Evolutionary conservation across 1,140 invertebrate species (phyloP).

Genomic region (Lamellibrachia luymesi): DNA sequence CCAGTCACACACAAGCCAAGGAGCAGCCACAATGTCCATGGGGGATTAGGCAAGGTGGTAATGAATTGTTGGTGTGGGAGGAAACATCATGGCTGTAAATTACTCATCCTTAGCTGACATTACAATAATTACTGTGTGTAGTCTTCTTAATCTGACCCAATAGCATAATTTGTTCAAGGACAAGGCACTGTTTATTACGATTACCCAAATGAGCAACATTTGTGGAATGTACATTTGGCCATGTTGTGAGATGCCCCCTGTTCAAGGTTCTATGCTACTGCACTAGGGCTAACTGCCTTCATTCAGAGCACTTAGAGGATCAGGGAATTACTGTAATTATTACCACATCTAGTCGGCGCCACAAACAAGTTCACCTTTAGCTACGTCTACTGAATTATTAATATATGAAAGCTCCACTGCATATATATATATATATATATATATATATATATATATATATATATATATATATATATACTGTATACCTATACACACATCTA

Average conservation of each 20-base stretch:
- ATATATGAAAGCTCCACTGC: neutral
- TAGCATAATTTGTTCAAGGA: neutral
- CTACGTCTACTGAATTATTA: neutral
- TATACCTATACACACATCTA: too few relatives aligned
- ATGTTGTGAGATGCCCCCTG: neutral
- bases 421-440: too few relatives aligned
- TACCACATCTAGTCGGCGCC: neutral
- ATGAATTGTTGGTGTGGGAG: neutral
- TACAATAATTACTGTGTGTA: neutral
- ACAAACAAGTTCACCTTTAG: neutral
- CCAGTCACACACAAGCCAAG: neutral
- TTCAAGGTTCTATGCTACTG: neutral
- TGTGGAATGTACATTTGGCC: neutral
- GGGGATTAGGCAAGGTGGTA: neutral
- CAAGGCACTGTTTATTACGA: neutral
- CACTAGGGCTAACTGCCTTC: neutral
- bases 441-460: too few relatives aligned
- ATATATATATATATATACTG: too few relatives aligned
- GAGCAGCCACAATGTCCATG: neutral
- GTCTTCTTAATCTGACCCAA: neutral
- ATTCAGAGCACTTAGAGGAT: neutral
- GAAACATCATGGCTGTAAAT: neutral
- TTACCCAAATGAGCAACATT: neutral
- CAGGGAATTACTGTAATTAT: neutral
- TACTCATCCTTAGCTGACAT: neutral